Base-by-base conservation (phyloP, 2,797 vertebrate species). In the Xenentodon cancila region DNA sequence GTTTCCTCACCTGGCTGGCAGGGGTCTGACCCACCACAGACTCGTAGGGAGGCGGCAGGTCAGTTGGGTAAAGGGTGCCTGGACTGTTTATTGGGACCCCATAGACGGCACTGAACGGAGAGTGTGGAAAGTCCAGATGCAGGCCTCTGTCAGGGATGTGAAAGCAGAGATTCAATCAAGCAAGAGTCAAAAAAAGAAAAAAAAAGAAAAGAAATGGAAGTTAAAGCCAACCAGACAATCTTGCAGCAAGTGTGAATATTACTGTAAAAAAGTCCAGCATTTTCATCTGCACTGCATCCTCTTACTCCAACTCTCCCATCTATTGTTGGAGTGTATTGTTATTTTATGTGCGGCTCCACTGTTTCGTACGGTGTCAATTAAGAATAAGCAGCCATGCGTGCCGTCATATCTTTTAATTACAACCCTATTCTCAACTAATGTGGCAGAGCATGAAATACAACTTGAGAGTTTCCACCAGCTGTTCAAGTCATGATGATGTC, bases 21-120 rank as follows among this genome's bases (percentile, higher is more conserved):
- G 95, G 91, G 0, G 90, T 92, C 46, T 95, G 94, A 15, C 96
- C 94, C 71, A 99, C 93, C 59, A 99, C 95, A 2, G 96, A 95
- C 89, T 99, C 98, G 1, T 99, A 99, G 0, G 98, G 96, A n/a
- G 98, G 97, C 0, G 98, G 98, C 42, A 99, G 93, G 78, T 99
- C 98, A 0, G 96, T 82, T 0, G 98, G 97, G 73, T 98, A 99
- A 30, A 97, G 87, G 21, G 94, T 94, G 32, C 95, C 94, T 0
- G 97, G 97, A 85, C 97, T 99, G 84, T 97, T 97, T 81, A 98
- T 97, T 61, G 95, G 93, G 4, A 97, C 94, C 11, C 96, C 96
- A 0, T 98, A 98, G 43, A 98, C 92, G 73, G 96, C 89, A 78
- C 94, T 95, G 86, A 98, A 97, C 0, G 96, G 94, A 30, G 96